These are phyloP conservation scores for Paracyprichromis sp. DNA, from an alignment of 2,113 vertebrate species.

Conservation along the genomic window DNA sequence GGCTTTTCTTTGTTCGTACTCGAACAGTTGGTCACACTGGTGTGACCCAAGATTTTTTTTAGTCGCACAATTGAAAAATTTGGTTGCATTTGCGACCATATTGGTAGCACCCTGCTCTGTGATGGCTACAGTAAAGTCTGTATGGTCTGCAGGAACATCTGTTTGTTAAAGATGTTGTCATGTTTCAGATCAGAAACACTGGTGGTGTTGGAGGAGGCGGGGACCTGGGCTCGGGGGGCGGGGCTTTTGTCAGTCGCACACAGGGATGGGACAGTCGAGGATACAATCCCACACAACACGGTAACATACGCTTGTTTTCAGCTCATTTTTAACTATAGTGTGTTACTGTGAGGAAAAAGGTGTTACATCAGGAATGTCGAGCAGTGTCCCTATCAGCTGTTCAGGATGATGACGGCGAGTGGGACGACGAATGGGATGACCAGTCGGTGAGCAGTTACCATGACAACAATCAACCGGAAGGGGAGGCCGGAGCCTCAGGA, in stretches of 20 bases:
- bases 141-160: background rate
- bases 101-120: background rate
- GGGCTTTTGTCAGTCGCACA: background rate
- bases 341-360: background rate
- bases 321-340: background rate
- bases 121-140: background rate
- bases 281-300: background rate
- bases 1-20: background rate
- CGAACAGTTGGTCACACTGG: background rate
- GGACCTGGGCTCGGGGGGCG: background rate
- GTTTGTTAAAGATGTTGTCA: background rate
- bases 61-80: background rate
- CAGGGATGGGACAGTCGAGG: background rate
- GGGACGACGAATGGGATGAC: slow-evolving; percentile 94
- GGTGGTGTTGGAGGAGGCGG: background rate
- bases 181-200: background rate
- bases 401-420: slow-evolving; percentile 68
- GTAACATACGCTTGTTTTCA: background rate
- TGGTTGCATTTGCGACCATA: background rate
- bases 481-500: slow-evolving; percentile 72
- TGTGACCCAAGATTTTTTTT: background rate
- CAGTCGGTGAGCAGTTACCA: slow-evolving; percentile 76
- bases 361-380: background rate
- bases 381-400: background rate
- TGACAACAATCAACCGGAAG: slow-evolving; percentile 41